Percentiles rank a stretch among this genome's conserved stretches.
Conservation (phyloP, 1,140 invertebrate genomes). For the Drosophila carrolli region DNA sequence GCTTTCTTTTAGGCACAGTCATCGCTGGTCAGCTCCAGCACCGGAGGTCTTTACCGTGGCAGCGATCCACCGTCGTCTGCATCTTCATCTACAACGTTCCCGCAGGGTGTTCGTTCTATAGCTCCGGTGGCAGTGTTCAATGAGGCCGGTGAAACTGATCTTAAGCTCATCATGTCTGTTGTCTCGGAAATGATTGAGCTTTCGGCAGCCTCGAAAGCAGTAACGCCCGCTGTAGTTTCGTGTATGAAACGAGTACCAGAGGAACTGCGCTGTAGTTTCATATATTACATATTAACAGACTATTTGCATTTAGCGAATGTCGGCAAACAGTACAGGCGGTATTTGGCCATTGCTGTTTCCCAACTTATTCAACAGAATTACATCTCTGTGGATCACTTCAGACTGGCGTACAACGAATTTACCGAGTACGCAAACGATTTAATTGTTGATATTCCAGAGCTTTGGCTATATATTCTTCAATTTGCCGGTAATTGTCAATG, state of each 20-base stretch:
- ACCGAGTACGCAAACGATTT: constrained; percentile 87
- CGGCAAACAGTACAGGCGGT: constrained; percentile 74
- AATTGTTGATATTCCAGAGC: constrained; percentile 90
- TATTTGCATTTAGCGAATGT: constrained; percentile 85
- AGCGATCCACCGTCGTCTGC: constrained; percentile 24
- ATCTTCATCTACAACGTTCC: background rate
- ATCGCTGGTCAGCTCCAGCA: constrained; percentile 21
- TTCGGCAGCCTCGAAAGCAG: constrained; percentile 36
- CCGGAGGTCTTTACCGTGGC: constrained; percentile 49
- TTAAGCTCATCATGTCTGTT: constrained; percentile 68
- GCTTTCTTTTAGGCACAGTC: constrained; percentile 19
- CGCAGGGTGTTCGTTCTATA: constrained; percentile 15
- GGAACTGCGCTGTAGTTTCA: constrained; percentile 58
- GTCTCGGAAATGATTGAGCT: constrained; percentile 74
- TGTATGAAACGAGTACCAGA: constrained; percentile 67
- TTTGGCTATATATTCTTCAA: constrained; percentile 90
- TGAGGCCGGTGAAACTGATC: constrained; percentile 46
- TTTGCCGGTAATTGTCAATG: constrained; percentile 85
- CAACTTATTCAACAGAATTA: constrained; percentile 80
- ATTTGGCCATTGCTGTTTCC: constrained; percentile 79
- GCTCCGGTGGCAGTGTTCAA: constrained; percentile 63
- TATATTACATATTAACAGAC: constrained; percentile 75
- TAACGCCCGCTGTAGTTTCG: constrained; percentile 30
- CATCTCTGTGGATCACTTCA: constrained; percentile 83
- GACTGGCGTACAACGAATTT: constrained; percentile 85